phyloP scores from a whole-genome alignment of 1,140 invertebrate genomes.

The Meteorus sp. region DNA sequence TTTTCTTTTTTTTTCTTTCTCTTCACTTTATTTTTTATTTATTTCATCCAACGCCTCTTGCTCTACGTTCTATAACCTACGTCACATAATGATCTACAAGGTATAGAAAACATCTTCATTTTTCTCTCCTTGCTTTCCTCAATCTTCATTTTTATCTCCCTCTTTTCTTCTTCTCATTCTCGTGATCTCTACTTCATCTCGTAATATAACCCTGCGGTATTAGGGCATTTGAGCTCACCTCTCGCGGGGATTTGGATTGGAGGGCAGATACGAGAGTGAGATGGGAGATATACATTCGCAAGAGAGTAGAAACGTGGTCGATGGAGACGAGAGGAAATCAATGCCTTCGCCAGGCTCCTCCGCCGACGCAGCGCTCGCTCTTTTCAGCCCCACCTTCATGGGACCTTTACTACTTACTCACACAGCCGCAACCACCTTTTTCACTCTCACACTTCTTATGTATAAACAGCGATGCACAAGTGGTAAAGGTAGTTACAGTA shows the following conservation, averaged over 20 bases:
- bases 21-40: too few species aligned
- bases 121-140: constrained; percentile 19
- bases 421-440: constrained; percentile 20
- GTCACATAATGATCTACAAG: too few species aligned
- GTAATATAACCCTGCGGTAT: constrained; percentile 20
- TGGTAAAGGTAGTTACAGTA: too few species aligned
- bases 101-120: too few species aligned
- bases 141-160: constrained; percentile 22
- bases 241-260: constrained; percentile 51
- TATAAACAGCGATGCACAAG: too few species aligned
- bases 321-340: constrained; percentile 59
- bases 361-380: constrained; percentile 33
- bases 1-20: too few species aligned
- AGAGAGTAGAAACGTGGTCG: constrained; percentile 46
- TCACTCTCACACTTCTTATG: too few species aligned
- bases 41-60: too few species aligned
- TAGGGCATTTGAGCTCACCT: constrained; percentile 30
- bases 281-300: too few species aligned
- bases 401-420: constrained; percentile 31
- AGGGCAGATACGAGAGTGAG: constrained; percentile 42
- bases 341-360: constrained; percentile 49
- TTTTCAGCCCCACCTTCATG: constrained; percentile 22
- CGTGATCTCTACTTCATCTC: constrained; percentile 9
- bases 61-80: too few species aligned
- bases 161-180: constrained; percentile 16